These are phyloP conservation scores for Hydractinia echinata DNA, from an alignment of 30 jellyfish, hydroid and myxozoan genomes.

Conservation along the genomic window DNA sequence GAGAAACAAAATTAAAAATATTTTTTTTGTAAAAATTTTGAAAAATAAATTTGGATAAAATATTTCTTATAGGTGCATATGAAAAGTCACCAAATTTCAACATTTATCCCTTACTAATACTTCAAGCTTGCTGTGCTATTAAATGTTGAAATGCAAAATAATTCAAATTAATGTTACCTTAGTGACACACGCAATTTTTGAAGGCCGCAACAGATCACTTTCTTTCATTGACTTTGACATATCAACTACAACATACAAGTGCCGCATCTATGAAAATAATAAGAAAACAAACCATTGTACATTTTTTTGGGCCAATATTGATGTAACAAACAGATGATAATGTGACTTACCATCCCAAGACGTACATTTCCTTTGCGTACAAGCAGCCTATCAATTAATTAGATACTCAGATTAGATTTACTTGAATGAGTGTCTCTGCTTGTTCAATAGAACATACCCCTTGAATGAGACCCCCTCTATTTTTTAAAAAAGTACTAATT, in stretches of 20 bases:
- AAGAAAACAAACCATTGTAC: neutral
- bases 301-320: no score
- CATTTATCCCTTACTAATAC: no score
- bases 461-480: no score
- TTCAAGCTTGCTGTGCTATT: neutral
- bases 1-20: no score
- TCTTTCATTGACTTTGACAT: constrained; percentile 87
- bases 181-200: constrained; percentile 73
- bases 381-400: constrained; percentile 38
- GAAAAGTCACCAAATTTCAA: no score
- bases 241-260: constrained; percentile 65
- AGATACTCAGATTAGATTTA: no score
- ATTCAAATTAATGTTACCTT: constrained; percentile 43
- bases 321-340: neutral
- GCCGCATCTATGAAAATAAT: constrained; percentile 71
- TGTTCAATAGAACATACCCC: no score
- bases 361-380: constrained; percentile 90
- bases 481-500: no score
- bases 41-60: no score
- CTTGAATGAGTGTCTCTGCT: neutral
- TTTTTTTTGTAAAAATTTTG: no score
- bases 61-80: no score
- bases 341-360: constrained; percentile 85
- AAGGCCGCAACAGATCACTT: constrained; percentile 78
- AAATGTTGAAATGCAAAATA: no score